Evolutionary conservation across 2,113 vertebrate species (phyloP).

Genomic region (Cinclus mexicanus): DNA sequence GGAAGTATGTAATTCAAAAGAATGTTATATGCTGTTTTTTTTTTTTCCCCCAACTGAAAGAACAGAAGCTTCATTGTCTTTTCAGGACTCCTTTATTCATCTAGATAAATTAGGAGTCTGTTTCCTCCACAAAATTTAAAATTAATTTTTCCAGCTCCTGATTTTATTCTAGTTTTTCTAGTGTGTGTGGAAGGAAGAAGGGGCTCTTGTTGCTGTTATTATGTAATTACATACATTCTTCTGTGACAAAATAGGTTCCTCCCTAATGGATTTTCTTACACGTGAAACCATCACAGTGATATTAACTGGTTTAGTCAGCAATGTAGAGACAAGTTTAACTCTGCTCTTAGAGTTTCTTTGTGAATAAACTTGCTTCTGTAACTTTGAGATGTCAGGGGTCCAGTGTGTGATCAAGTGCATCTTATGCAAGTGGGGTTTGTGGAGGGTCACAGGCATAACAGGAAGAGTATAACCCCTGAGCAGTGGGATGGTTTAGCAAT

Average conservation of each 20-base stretch:
- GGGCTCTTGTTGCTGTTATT: not conserved
- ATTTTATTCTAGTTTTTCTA: not conserved
- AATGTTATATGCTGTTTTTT: not conserved
- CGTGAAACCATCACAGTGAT: not conserved
- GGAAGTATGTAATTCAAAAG: constrained; percentile 9
- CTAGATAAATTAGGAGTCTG: not conserved
- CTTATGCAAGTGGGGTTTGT: not conserved
- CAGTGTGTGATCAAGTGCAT: not conserved
- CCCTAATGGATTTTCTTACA: constrained; percentile 33
- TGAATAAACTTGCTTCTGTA: not conserved
- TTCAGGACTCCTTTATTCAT: not conserved
- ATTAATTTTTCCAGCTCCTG: not conserved
- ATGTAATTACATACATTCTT: not conserved
- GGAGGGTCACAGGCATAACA: not conserved
- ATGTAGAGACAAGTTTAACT: not conserved
- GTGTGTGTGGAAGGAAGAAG: not conserved
- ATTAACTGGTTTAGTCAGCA: not conserved
- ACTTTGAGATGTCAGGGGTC: not conserved
- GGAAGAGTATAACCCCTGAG: not conserved
- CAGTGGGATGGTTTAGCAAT: not conserved
- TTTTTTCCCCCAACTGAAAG: not conserved
- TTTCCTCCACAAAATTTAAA: not conserved
- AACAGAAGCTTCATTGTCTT: constrained; percentile 26
- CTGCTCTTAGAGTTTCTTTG: not conserved
- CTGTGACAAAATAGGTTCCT: not conserved